Evolutionary conservation across 2,797 vertebrate species (phyloP).

Genomic region (Dicrostonyx torquatus): DNA sequence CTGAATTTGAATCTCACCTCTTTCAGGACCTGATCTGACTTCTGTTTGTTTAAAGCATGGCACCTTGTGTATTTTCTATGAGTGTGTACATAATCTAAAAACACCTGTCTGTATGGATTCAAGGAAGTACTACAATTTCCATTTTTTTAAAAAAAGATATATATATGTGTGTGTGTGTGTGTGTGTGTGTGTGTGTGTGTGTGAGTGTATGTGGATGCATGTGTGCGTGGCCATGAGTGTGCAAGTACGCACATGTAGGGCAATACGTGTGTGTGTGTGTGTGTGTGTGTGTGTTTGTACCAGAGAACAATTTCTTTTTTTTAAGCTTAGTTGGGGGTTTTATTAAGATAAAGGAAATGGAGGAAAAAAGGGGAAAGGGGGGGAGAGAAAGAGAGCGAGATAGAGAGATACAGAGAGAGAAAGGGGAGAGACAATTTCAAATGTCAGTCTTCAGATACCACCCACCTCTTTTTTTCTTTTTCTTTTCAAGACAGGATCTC

Average conservation of each 20-base stretch:
- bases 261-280: too few species aligned
- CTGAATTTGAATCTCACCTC: conserved; percentile 11
- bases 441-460: background rate
- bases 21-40: background rate
- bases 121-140: background rate
- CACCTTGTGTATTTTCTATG: background rate
- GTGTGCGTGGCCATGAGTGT: background rate
- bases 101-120: background rate
- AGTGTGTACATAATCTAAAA: background rate
- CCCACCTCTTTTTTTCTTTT: background rate
- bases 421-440: background rate
- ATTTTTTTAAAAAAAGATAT: background rate
- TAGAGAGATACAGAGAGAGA: too few species aligned
- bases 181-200: fast-evolving
- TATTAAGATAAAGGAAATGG: too few species aligned
- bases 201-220: background rate
- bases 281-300: background rate
- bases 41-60: background rate
- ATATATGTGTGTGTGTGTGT: background rate
- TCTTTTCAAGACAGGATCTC: background rate
- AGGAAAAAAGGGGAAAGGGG: too few species aligned
- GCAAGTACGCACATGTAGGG: background rate
- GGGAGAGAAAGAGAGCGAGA: too few species aligned
- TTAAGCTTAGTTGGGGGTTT: too few species aligned
- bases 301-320: background rate